These are phyloP conservation scores for Hexactinellida sp. DNA, from an alignment of 37 sponge, comb jelly and placozoan genomes.

Conservation along the genomic window DNA sequence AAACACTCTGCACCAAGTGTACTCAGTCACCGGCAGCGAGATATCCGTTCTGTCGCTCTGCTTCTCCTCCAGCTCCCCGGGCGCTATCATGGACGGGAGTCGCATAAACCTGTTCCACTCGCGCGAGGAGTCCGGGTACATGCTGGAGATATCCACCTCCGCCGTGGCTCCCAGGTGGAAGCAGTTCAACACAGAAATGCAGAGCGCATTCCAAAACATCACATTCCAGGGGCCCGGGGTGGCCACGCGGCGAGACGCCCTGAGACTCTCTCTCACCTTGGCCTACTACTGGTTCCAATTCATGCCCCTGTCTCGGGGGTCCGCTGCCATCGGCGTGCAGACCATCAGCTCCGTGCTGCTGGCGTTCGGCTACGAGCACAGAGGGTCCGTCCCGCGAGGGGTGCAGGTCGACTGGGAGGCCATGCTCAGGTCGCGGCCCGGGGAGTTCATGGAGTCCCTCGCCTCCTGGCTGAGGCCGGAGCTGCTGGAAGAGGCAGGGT, in stretches of 20 bases:
- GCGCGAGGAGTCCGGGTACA: not conserved
- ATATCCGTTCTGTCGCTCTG: not conserved
- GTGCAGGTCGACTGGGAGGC: not conserved
- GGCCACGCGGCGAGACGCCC: not conserved
- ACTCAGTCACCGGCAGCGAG: not conserved
- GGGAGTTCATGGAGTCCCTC: not conserved
- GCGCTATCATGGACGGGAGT: not conserved
- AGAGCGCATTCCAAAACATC: not conserved
- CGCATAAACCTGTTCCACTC: not conserved
- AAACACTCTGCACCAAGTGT: not conserved
- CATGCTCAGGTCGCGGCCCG: not conserved
- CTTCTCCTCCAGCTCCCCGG: not conserved
- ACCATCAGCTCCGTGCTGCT: not conserved
- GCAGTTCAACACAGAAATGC: not conserved
- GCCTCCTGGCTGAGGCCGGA: not conserved
- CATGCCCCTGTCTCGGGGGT: not conserved
- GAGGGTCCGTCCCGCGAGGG: not conserved
- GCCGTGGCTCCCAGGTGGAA: not conserved
- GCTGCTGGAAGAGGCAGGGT: not conserved
- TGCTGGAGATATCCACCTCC: not conserved
- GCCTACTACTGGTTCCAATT: conserved; percentile 12
- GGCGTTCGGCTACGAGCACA: not conserved
- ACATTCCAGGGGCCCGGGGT: not conserved
- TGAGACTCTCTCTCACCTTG: not conserved
- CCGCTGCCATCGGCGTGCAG: not conserved